Conservation (phyloP, 2,888 invertebrate species). For the Miltochrista miniata region DNA sequence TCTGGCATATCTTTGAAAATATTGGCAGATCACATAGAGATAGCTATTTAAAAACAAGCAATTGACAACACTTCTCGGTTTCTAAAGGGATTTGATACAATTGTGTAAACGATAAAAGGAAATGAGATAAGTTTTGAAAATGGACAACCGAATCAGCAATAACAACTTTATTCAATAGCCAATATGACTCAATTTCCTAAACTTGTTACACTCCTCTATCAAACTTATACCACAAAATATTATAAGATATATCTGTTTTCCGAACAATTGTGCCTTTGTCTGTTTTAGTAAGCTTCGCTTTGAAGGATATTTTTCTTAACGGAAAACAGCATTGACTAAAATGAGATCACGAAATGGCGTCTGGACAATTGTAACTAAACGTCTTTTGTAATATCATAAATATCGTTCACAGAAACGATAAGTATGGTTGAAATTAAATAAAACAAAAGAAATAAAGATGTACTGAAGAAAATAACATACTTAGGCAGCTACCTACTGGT, state of each 20-base stretch:
- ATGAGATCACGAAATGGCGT: slow-evolving; percentile 36
- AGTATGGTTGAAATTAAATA: neutral
- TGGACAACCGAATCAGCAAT: slow-evolving; percentile 10
- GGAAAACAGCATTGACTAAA: slow-evolving; percentile 35
- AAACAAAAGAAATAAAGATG: too few species aligned
- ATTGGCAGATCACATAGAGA: too few species aligned
- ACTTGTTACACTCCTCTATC: slow-evolving; percentile 22
- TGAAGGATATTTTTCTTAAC: slow-evolving; percentile 20
- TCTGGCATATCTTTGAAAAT: too few species aligned
- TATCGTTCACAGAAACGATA: slow-evolving; percentile 26
- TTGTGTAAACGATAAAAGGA: neutral
- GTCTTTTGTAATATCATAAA: slow-evolving; percentile 36
- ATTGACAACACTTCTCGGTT: too few species aligned
- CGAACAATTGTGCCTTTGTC: slow-evolving; percentile 30
- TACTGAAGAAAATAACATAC: too few species aligned
- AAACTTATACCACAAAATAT: slow-evolving; percentile 30
- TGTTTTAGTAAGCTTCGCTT: slow-evolving; percentile 19
- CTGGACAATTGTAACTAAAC: slow-evolving; percentile 36
- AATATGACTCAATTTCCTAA: slow-evolving; percentile 23
- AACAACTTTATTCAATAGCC: slow-evolving; percentile 12
- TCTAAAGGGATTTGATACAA: too few species aligned
- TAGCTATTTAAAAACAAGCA: too few species aligned
- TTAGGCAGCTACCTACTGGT: too few species aligned
- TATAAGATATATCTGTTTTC: slow-evolving; percentile 33
- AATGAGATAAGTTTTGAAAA: slow-evolving; percentile 1